Conservation (phyloP, 1,140 invertebrate genomes). For the Forficula auricularia region DNA sequence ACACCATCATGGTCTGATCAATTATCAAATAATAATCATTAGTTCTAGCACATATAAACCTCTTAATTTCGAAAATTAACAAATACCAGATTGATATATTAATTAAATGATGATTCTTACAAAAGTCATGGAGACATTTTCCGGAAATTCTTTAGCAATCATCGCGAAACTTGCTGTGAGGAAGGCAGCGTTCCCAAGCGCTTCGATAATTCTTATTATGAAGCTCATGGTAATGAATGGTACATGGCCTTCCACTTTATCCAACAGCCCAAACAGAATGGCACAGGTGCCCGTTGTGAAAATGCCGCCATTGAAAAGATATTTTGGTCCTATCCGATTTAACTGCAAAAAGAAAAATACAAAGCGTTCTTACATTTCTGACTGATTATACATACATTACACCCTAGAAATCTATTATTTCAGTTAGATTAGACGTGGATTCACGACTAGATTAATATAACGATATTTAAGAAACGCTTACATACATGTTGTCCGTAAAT, state of each 20-base stretch:
- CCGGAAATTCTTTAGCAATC: constrained; percentile 82
- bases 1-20: too few species aligned
- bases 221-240: constrained; percentile 76
- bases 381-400: too few species aligned
- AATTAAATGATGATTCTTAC: too few species aligned
- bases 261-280: constrained; percentile 70
- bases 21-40: too few species aligned
- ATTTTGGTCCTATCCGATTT: constrained; percentile 63
- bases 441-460: too few species aligned
- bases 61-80: too few species aligned
- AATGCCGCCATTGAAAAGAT: constrained; percentile 72
- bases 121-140: constrained; percentile 77
- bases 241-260: constrained; percentile 60
- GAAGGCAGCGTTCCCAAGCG: constrained; percentile 79
- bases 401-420: too few species aligned
- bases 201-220: constrained; percentile 72
- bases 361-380: too few species aligned
- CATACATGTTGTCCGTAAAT: constrained; percentile 68
- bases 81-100: too few species aligned
- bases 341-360: constrained; percentile 31
- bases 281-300: constrained; percentile 65
- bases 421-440: too few species aligned
- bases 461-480: constrained; percentile 11
- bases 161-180: constrained; percentile 83
- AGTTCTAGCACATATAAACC: too few species aligned